Evolutionary conservation across 2,113 vertebrate genomes (phyloP).

Genomic region (Mionectes macconnelli): DNA sequence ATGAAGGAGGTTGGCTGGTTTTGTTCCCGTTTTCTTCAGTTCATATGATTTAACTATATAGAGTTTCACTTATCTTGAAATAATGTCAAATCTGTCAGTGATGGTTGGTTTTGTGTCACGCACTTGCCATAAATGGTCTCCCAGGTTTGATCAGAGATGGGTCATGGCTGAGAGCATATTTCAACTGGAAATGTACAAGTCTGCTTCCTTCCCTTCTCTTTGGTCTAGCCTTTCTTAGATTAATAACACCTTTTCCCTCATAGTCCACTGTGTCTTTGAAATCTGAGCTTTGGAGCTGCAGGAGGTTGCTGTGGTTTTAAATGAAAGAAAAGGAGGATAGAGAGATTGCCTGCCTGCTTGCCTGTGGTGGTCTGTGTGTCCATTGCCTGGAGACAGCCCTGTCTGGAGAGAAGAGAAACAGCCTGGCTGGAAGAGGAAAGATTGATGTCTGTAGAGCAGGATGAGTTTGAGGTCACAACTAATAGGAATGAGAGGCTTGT

Average conservation of each 20-base stretch:
- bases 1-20: background rate
- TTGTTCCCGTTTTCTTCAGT: background rate
- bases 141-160: background rate
- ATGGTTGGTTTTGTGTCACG: background rate
- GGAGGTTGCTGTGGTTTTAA: background rate
- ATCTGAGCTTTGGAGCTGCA: background rate
- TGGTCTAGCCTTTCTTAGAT: background rate
- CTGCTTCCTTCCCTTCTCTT: background rate
- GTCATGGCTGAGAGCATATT: background rate
- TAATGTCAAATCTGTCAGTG: background rate
- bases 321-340: background rate
- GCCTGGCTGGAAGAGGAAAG: background rate
- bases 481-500: background rate
- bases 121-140: background rate
- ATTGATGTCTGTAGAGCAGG: background rate
- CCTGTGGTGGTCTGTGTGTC: background rate
- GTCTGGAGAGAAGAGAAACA: background rate
- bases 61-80: background rate
- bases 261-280: background rate
- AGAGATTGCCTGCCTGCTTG: background rate
- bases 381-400: background rate
- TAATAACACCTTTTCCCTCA: background rate
- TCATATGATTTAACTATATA: background rate
- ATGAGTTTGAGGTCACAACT: background rate
- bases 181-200: background rate